Percentiles rank a stretch among this genome's conserved stretches.
phyloP scores from a whole-genome alignment of 2,888 invertebrate genomes.

The Calameuta idolon region DNA sequence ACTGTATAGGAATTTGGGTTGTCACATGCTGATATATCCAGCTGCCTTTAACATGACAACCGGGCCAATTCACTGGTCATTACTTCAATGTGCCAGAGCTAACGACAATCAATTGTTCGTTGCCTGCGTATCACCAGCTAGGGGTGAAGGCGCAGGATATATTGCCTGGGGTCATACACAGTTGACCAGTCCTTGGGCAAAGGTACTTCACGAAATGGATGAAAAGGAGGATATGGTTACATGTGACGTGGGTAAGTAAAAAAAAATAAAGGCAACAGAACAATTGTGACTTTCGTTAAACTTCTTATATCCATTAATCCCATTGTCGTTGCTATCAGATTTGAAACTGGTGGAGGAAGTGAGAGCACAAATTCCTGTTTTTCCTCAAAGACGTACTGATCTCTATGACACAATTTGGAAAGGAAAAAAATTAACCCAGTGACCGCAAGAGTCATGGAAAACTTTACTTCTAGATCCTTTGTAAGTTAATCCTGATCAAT shows the following conservation, averaged over 20 bases:
- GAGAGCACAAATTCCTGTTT: slow-evolving; percentile 86
- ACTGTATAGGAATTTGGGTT: slow-evolving; percentile 78
- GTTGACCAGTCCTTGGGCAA: slow-evolving; percentile 87
- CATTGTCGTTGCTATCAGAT: slow-evolving; percentile 71
- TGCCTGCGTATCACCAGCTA: slow-evolving; percentile 85
- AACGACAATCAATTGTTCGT: slow-evolving; percentile 92
- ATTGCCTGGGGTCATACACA: slow-evolving; percentile 91
- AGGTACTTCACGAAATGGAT: slow-evolving; percentile 77
- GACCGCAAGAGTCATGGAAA: background rate
- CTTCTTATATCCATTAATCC: background rate
- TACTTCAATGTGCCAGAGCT: slow-evolving; percentile 84
- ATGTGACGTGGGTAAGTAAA: slow-evolving; percentile 78
- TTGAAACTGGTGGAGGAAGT: slow-evolving; percentile 79
- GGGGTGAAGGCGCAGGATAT: slow-evolving; percentile 79
- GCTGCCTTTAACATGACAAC: slow-evolving; percentile 98
- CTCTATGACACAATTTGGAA: slow-evolving; percentile 59
- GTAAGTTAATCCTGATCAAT: too few species aligned
- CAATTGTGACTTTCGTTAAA: too few species aligned
- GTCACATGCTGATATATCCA: slow-evolving; percentile 89
- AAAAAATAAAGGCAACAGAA: too few species aligned
- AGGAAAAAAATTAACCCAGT: slow-evolving; percentile 32
- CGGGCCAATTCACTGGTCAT: slow-evolving; percentile 93
- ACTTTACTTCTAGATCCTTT: background rate
- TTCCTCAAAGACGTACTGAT: slow-evolving; percentile 74
- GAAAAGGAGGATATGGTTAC: slow-evolving; percentile 79